Evolutionary conservation across 2,113 vertebrate genomes (phyloP), one percentile per base, ranked within the genome.

Genomic region (Uria aalge): DNA sequence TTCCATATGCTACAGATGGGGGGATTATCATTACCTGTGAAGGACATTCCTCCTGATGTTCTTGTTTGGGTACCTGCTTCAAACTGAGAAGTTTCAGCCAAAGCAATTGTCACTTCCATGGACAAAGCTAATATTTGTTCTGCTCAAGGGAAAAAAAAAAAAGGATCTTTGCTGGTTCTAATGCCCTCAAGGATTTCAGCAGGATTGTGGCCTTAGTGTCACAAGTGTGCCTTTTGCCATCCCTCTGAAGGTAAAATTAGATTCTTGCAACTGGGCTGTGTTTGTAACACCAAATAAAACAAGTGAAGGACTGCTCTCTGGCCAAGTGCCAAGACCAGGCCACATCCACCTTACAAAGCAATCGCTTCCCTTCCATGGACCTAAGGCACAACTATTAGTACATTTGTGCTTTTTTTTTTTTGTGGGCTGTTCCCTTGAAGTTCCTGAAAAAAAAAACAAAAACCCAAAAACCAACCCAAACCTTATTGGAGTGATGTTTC

Each of bases 121-220:
- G 14, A 62, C 32, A 93, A 94, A 78, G 32, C 20, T 80, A 57
- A 71, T 17, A 83, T 87, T 84, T 81, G 12, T 53, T 89, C 57
- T 85, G 56, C 38, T 27, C 10, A 43, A 77, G 52, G 20, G 13
- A 78, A 41, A 40, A 6, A 27, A n/a, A 64, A 60, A 34, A 41
- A 41, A 60, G 32, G 30, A n/a, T 38, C 43, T 78, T 85, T 91
- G 8, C 40, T 43, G 22, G 12, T 83, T 89, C 63, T 67, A 59
- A 52, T 30, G 32, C 30, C 40, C 16, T 76, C 41, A 62, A 63
- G 41, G 21, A 50, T 91, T 91, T 86, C 87, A 77, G 45, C 30
- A 68, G 45, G 26, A 36, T 11, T 11, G 55, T 74, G 50, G n/a
- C 52, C 23, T 93, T 34, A 38, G 26, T 20, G 47, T 67, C 38